These are phyloP conservation scores for Plutella xylostella DNA, from an alignment of 2,888 invertebrate species.

Conservation along the genomic window DNA sequence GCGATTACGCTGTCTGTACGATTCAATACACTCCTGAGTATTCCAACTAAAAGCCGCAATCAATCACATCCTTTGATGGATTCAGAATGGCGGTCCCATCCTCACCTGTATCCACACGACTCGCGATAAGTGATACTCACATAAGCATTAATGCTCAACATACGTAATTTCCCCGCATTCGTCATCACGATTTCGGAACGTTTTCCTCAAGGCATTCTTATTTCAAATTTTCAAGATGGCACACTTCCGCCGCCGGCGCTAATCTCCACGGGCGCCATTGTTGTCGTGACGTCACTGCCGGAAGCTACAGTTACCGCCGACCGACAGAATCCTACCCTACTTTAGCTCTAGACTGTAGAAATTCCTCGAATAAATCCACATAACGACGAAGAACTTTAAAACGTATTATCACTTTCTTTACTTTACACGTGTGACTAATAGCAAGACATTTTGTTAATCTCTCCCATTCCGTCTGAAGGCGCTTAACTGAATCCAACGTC, in stretches of 20 bases:
- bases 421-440: constrained; percentile 27
- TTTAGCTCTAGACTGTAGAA: background rate
- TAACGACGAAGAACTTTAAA: background rate
- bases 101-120: too few relatives aligned
- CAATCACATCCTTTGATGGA: too few relatives aligned
- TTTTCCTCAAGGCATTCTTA: background rate
- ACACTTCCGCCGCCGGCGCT: constrained; percentile 7
- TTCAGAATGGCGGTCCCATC: too few relatives aligned
- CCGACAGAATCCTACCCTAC: background rate
- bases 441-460: constrained; percentile 25
- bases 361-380: constrained; percentile 1
- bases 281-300: constrained; percentile 37
- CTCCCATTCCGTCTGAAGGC: constrained; percentile 19
- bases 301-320: constrained; percentile 10
- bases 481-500: constrained; percentile 26
- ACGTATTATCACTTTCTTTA: constrained; percentile 3
- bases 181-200: background rate
- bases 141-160: too few relatives aligned
- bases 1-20: too few relatives aligned
- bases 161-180: too few relatives aligned
- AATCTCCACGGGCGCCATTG: constrained; percentile 29
- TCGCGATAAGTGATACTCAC: too few relatives aligned
- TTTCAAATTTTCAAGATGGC: background rate
- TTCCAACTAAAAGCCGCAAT: too few relatives aligned
- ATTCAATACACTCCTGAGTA: too few relatives aligned